phyloP scores from a whole-genome alignment of 2,888 invertebrate species.

The Caenorhabditis sp. region DNA sequence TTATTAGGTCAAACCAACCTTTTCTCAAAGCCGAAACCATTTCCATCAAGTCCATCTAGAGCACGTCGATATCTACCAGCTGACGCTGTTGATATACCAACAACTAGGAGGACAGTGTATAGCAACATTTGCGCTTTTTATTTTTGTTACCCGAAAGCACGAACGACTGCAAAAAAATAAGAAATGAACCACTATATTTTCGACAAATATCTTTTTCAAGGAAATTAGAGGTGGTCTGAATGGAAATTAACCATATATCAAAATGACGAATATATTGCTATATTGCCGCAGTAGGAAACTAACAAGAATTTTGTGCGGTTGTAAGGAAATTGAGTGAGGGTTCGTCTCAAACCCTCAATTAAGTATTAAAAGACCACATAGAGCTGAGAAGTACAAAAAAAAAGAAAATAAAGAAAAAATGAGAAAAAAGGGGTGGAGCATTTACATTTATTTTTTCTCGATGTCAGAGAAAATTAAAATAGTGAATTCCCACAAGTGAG shows the following conservation, averaged over 20 bases:
- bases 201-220: background rate
- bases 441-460: background rate
- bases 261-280: background rate
- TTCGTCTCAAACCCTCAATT: background rate
- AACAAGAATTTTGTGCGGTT: background rate
- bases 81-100: conserved; percentile 11
- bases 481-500: background rate
- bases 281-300: background rate
- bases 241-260: background rate
- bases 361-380: no score
- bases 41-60: conserved; percentile 43
- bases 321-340: background rate
- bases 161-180: conserved; percentile 27
- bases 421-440: background rate
- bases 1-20: conserved; percentile 3
- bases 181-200: background rate
- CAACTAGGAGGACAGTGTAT: conserved; percentile 27
- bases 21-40: conserved; percentile 51
- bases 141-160: conserved; percentile 43
- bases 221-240: background rate
- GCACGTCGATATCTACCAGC: conserved; percentile 41
- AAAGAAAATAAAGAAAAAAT: background rate
- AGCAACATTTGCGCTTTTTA: conserved; percentile 33
- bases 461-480: background rate
- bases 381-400: background rate